Evolutionary conservation across 2,113 vertebrate genomes (phyloP).

Genomic region (Columba livia): DNA sequence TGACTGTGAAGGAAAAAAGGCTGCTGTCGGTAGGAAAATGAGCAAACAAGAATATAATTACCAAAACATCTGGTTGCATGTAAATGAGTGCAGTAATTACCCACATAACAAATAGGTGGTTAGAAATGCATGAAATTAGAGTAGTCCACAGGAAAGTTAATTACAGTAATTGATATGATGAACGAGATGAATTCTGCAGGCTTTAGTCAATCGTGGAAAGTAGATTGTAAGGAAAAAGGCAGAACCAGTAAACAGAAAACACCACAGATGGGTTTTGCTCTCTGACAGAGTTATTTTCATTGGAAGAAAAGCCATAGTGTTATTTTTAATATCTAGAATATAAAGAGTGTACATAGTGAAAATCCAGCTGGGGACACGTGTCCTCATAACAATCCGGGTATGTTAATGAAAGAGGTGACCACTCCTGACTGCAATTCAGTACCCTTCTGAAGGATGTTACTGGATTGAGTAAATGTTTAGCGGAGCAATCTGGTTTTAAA

Average conservation of each 20-base stretch:
- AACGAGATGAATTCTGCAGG: not conserved
- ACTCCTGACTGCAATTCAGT: not conserved
- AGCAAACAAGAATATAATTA: not conserved
- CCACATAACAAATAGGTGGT: not conserved
- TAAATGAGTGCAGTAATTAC: not conserved
- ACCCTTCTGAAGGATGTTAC: not conserved
- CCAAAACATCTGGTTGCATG: not conserved
- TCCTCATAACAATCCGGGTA: not conserved
- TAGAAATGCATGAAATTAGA: not conserved
- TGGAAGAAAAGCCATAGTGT: not conserved
- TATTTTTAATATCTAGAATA: not conserved
- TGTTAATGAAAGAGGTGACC: not conserved
- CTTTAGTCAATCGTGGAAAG: not conserved
- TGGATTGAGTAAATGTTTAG: not conserved
- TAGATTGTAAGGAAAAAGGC: not conserved
- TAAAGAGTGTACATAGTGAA: not conserved
- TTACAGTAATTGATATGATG: not conserved
- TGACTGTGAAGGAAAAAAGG: not conserved
- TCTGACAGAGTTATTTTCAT: not conserved
- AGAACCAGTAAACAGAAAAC: not conserved
- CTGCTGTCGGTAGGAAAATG: not conserved
- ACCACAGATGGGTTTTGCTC: not conserved
- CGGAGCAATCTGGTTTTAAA: not conserved
- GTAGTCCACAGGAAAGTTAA: not conserved
- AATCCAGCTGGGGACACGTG: not conserved